Evolutionary conservation across 2,888 invertebrate species (phyloP), one percentile per base, ranked within the genome.

Genomic region (Ypsolopha sequella): DNA sequence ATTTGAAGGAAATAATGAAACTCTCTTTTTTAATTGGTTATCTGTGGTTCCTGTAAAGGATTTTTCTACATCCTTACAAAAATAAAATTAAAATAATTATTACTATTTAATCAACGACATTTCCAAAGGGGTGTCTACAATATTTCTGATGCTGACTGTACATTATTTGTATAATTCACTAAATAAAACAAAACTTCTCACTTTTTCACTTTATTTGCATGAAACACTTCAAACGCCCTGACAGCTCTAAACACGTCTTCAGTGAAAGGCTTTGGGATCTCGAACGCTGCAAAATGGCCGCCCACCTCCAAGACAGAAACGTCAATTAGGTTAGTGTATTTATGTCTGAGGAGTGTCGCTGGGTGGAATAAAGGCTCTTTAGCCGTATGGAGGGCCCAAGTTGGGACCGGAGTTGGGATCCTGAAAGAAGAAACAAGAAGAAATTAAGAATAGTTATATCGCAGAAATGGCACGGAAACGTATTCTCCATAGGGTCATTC

Each of bases 221-320:
- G 61, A 63, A 64, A 74, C 3, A 63, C 62, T 7, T 58, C 66
- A 38, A 78, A 76, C 0, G 67, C 70, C 45, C 70, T 66, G 0
- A 77, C 36, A 9, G 60, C 58, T 11, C 39, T 44, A 35, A 57
- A 55, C n/a, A 95, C 66, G 62, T 94, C 93, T 2, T 87, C 70
- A 33, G 91, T 88, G 7, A 95, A 64, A 0, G 89, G 58, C 54
- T 86, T 64, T 0, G 95, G 93, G 52, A 89, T 79, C 71, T 95
- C 93, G 53, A 93, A 84, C 0, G 93, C 93, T 0, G 91, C 90
- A 76, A 95, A 95, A 71, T 95, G 95, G 0, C 95, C 95, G 6
- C 93, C 93, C 6, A 85, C 69, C 0, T 78, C 64, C 56, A 89
- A 71, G 54, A 89, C 81, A 1, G 82, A 89, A 58, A 88, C 86